Evolutionary conservation across 2,888 invertebrate species (phyloP).

Genomic region (Phalangium opilio): DNA sequence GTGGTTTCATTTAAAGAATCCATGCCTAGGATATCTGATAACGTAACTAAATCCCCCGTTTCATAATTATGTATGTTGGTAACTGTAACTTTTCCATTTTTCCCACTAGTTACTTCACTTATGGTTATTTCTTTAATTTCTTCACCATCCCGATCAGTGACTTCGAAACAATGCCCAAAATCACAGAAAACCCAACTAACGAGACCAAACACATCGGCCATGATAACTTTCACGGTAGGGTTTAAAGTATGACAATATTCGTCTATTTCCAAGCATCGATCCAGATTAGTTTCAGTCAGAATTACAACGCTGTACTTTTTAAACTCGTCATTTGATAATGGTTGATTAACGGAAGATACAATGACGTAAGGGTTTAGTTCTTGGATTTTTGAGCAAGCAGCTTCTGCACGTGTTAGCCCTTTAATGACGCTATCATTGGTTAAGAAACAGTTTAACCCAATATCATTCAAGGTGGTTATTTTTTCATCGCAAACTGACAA

Average conservation of each 20-base stretch:
- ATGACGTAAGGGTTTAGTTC: background rate
- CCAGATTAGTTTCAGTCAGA: background rate
- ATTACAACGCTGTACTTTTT: background rate
- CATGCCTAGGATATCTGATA: slow-evolving; percentile 7
- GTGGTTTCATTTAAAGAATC: slow-evolving; percentile 3
- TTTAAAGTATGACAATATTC: background rate
- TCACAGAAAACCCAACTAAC: slow-evolving; percentile 30
- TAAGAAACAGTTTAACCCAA: background rate
- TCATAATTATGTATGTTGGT: background rate
- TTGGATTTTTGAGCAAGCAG: background rate
- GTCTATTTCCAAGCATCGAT: background rate
- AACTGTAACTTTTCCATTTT: slow-evolving; percentile 27
- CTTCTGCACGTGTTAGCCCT: too few relatives aligned
- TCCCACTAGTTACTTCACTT: too few relatives aligned
- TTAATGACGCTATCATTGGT: background rate
- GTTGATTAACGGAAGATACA: background rate
- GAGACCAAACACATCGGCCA: slow-evolving; percentile 30
- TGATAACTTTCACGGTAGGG: slow-evolving; percentile 27
- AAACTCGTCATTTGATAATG: background rate
- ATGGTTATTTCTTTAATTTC: slow-evolving; percentile 27
- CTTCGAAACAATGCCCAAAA: slow-evolving; percentile 31
- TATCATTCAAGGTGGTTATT: background rate
- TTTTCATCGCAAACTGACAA: background rate
- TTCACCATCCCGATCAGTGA: slow-evolving; percentile 30
- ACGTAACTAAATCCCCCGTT: slow-evolving; percentile 6